Percentiles rank a stretch among this genome's conserved stretches.
Conservation (phyloP, 2,113 vertebrate species). For the Daphoenositta chrysoptera region DNA sequence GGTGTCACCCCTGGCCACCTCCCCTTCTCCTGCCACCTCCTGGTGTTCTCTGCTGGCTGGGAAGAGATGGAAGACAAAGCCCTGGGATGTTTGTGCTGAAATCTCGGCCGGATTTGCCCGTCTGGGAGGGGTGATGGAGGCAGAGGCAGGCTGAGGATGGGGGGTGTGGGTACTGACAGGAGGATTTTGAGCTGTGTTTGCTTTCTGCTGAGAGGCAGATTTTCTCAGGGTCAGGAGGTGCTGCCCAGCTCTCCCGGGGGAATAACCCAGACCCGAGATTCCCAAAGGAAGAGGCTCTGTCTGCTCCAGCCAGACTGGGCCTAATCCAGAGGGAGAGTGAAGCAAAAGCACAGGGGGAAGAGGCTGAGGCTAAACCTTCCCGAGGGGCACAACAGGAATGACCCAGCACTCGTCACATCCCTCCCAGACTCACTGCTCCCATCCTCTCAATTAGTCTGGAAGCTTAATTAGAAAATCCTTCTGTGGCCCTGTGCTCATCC, state of each 20-base stretch:
- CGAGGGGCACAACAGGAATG: neutral
- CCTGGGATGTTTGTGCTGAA: neutral
- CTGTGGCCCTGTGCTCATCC: neutral
- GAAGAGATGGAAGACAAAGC: neutral
- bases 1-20: neutral
- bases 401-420: neutral
- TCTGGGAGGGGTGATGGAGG: neutral
- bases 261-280: neutral
- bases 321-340: neutral
- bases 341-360: too few species aligned
- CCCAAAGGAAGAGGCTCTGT: neutral
- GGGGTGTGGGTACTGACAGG: accelerated
- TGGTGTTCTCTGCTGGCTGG: neutral
- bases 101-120: neutral
- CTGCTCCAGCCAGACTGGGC: neutral
- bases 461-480: neutral
- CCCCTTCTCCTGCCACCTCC: neutral
- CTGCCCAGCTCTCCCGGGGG: neutral
- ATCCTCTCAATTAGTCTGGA: neutral
- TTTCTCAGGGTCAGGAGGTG: neutral
- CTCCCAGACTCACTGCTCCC: neutral
- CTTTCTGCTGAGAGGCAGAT: neutral
- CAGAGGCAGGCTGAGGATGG: neutral
- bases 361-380: neutral
- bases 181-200: neutral